phyloP scores from a whole-genome alignment of 2,888 invertebrate species.

The Hermodice carunculata region DNA sequence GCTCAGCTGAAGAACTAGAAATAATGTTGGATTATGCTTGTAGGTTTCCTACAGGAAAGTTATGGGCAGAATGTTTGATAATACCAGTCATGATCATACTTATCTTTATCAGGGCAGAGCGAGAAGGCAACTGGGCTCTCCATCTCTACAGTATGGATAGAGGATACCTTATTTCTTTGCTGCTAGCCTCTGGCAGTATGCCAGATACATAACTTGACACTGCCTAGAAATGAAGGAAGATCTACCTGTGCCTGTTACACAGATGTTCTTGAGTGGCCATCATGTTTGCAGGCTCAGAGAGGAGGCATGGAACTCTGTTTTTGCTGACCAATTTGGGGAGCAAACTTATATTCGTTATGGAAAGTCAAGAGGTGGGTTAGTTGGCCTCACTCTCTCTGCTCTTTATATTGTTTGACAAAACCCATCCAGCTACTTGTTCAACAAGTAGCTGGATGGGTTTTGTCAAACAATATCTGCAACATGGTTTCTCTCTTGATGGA shows the following conservation, averaged over 20 bases:
- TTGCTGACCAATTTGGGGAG: conserved; percentile 15
- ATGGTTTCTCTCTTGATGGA: conserved; percentile 1
- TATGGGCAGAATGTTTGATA: no score
- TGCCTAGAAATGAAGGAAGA: conserved; percentile 7
- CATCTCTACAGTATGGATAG: conserved; percentile 12
- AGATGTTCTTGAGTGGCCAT: conserved; percentile 3
- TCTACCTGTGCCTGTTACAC: no score
- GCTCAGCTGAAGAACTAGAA: neutral
- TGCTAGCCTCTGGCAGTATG: conserved; percentile 12
- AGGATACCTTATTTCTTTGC: conserved; percentile 19
- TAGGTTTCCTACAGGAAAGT: neutral
- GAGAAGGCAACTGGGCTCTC: conserved; percentile 23
- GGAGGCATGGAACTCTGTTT: conserved; percentile 19
- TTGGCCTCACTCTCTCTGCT: conserved; percentile 8
- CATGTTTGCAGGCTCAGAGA: conserved; percentile 16
- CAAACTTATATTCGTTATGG: no score
- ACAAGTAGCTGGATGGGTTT: conserved; percentile 11
- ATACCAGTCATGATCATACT: no score
- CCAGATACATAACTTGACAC: conserved; percentile 11
- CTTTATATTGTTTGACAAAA: conserved; percentile 4
- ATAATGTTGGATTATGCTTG: conserved; percentile 10
- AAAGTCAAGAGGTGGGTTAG: no score
- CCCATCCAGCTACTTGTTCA: conserved; percentile 2
- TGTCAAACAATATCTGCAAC: no score
- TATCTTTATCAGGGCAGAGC: conserved; percentile 12